phyloP scores from a whole-genome alignment of 2,888 invertebrate species.

The Leptopilina syphax region DNA sequence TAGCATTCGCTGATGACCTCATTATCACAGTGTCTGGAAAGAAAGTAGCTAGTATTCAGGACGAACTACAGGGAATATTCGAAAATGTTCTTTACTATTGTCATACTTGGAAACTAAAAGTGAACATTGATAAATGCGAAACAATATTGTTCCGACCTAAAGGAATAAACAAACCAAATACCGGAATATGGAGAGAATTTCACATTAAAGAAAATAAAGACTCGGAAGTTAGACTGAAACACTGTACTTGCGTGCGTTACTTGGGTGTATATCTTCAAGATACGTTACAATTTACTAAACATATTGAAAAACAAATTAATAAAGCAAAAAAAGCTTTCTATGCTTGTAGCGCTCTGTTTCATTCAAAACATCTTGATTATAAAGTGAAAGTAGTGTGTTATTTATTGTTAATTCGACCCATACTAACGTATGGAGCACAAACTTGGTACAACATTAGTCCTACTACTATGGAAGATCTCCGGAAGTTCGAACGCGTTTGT shows the following conservation, averaged over 20 bases:
- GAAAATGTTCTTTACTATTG: conserved; percentile 5
- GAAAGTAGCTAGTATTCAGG: conserved; percentile 9
- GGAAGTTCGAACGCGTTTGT: conserved; percentile 46
- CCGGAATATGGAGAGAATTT: conserved; percentile 41
- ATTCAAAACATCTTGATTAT: background rate
- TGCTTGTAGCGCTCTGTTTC: conserved; percentile 3
- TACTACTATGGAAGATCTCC: conserved; percentile 35
- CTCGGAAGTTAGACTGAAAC: conserved; percentile 22
- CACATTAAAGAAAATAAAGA: conserved; percentile 36
- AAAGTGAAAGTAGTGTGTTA: conserved; percentile 37
- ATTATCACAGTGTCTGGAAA: background rate
- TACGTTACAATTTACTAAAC: conserved; percentile 45
- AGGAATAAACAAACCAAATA: conserved; percentile 5
- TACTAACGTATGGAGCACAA: conserved; percentile 45
- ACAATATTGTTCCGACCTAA: conserved; percentile 34
- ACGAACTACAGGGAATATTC: background rate
- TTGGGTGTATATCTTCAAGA: conserved; percentile 52
- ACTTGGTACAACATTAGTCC: conserved; percentile 46
- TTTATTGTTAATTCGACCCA: conserved; percentile 9
- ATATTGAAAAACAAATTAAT: conserved; percentile 48
- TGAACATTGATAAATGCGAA: conserved; percentile 16
- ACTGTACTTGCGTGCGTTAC: conserved; percentile 52
- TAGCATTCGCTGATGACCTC: conserved; percentile 44
- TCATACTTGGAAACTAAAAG: conserved; percentile 38
- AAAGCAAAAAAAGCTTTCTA: conserved; percentile 55